Evolutionary conservation across 2,113 vertebrate genomes (phyloP).

Genomic region (Pelodiscus sinensis): DNA sequence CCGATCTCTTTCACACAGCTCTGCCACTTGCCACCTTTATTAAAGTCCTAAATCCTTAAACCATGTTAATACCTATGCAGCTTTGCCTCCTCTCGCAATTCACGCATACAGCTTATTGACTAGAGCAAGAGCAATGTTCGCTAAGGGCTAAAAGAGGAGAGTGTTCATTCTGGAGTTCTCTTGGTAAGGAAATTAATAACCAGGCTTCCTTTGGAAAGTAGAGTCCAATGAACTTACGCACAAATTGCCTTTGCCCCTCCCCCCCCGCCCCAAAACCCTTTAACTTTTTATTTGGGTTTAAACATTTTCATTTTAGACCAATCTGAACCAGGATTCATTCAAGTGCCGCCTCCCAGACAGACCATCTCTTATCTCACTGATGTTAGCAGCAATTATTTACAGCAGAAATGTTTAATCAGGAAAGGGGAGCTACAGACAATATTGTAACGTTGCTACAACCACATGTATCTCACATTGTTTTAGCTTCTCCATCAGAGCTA

Average conservation of each 20-base stretch:
- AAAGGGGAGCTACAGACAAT: constrained; percentile 17
- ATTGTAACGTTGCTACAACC: constrained; percentile 29
- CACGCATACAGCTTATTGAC: background rate
- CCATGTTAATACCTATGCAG: background rate
- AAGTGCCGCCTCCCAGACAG: constrained; percentile 52
- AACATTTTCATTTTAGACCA: background rate
- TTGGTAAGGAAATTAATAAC: background rate
- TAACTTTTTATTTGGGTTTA: background rate
- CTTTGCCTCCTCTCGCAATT: background rate
- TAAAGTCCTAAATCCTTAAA: constrained; percentile 17
- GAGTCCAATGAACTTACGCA: fast-evolving
- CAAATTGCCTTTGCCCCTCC: background rate
- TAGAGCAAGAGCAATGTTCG: background rate
- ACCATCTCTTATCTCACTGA: constrained; percentile 64
- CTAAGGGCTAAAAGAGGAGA: background rate
- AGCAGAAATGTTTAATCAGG: constrained; percentile 43
- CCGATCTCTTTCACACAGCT: background rate
- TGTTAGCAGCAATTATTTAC: constrained; percentile 59
- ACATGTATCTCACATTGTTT: background rate
- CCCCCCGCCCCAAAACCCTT: background rate
- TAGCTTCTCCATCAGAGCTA: background rate
- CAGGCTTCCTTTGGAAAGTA: background rate
- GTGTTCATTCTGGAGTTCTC: background rate
- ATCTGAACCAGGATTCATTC: constrained; percentile 53
- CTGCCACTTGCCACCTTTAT: background rate